Evolutionary conservation across 2,113 vertebrate species (phyloP), one percentile per base, ranked within the genome.

Genomic region (Eonycteris spelaea): DNA sequence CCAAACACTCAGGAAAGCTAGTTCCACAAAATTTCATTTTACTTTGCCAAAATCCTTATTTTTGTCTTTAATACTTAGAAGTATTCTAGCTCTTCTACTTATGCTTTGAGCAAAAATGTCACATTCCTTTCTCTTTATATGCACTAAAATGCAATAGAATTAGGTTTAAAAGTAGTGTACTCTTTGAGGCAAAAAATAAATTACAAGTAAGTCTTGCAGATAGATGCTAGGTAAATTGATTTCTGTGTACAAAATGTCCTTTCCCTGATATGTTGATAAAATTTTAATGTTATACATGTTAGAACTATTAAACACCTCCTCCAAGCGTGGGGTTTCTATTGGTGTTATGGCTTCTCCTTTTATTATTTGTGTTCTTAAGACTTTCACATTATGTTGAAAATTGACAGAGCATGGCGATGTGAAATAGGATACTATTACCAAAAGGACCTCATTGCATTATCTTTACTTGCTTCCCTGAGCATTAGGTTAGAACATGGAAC

Each of bases 141-240:
- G 74, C 3, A 94, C 40, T 80, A 55, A 93, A 61, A 96, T 97
- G 63, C 92, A 98, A 96, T 80, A 97, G 96, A 98, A 98, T 97
- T 91, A 82, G 9, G n/a, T 97, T 98, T 98, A 97, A 97, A 98
- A 97, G 24, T 82, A 87, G 90, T 97, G 53, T 97, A 65, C 98
- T 98, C 96, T 98, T 97, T 97, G 88, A 97, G 65, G 61, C 22
- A 97, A 98, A 97, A 98, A 98, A 98, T 98, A 98, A 98, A 98
- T 98, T 98, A 97, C 68, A 98, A 97, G 82, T 2, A 15, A 98
- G 9, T 96, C 55, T 93, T 96, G 51, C 82, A 78, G 96, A 97
- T 86, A 98, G 96, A 95, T 97, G 53, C 86, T 97, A 94, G n/a
- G 95, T 96, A 98, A 98, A 98, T 98, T 98, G 97, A 98, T 98